Base-by-base conservation (phyloP, 2,113 vertebrate species). In the Callopanchax toddi region DNA sequence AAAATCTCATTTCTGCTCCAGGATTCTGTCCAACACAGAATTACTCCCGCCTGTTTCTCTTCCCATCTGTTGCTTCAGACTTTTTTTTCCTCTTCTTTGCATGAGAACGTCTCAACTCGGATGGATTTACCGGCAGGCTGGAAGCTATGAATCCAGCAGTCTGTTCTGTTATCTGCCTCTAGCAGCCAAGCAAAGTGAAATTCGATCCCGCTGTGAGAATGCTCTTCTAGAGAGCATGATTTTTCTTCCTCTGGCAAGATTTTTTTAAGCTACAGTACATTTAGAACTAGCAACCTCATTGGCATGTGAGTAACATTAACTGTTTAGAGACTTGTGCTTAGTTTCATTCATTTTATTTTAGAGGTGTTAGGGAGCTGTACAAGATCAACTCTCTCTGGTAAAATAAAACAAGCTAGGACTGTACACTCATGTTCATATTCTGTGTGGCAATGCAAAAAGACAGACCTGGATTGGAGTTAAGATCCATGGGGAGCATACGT, bases 381-480 rank as follows among this genome's bases (percentile, higher is more conserved):
- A 32, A 26, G 26, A 26, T 6, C 3, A 26, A 26, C 6, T 32
- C 29, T 4, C 6, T 32, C 29, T n/a, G n/a, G n/a, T n/a, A n/a
- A n/a, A n/a, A n/a, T n/a, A n/a, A n/a, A n/a, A n/a, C n/a, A n/a
- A n/a, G n/a, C n/a, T n/a, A n/a, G n/a, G n/a, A n/a, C n/a, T n/a
- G n/a, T n/a, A n/a, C n/a, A n/a, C n/a, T n/a, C n/a, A n/a, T n/a
- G n/a, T n/a, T n/a, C n/a, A n/a, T n/a, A n/a, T n/a, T n/a, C n/a
- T n/a, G n/a, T n/a, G n/a, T 34, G 50, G 59, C 49, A 57, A 34
- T 65, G 34, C 44, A 69, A 51, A 81, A 55, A 73, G 69, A 87
- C 90, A 85, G 88, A 93, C 91, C 91, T 93, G 87, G 83, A 73
- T 88, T 90, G 78, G 57, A 90, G 89, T 90, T 89, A 67, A 89